Base-by-base conservation (phyloP, 2,888 invertebrate genomes). In the Agrochola litura region DNA sequence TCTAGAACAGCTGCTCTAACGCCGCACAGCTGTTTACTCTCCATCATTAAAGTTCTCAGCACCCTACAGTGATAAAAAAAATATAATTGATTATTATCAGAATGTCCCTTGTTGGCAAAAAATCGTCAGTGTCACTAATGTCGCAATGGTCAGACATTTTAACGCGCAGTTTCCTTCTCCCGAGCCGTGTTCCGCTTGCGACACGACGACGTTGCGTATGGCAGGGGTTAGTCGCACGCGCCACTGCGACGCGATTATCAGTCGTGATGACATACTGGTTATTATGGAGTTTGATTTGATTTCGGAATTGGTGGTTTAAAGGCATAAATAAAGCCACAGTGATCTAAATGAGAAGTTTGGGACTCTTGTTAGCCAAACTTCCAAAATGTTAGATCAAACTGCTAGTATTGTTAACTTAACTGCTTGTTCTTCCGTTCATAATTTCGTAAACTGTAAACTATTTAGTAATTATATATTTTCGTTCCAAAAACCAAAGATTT, bases 211-310 rank as follows among this genome's bases (percentile, higher is more conserved):
- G 76, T 88, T 88, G 87, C 90, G 82, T 77, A 85, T 76, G 63
- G 63, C 61, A 73, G 75, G 78, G 88, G 89, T 89, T 90, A 91
- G 75, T 77, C 83, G 86, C 91, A 91, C 89, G 89, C 90, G 90
- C 88, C 84, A 73, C 85, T 66, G 65, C 75, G 77, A 85, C 41
- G 83, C 84, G 85, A 82, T 85, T 86, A 88, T 86, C 81, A 76
- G 73, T 76, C 70, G 54, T 86, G 86, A 75, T 87, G 89, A 89
- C 88, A 88, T 81, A 83, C 82, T 77, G 81, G 77, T 64, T 73
- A 60, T 63, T 70, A 77, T 63, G 16, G 30, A 12, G 65, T 67
- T 67, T 60, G 60, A 25, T 77, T 75, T 72, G 71, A 52, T 68
- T 66, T 65, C 30, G 10, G 22, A 56, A 49, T 75, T 65, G 52